phyloP scores from a whole-genome alignment of 2,113 vertebrate genomes.

The Melospiza georgiana region DNA sequence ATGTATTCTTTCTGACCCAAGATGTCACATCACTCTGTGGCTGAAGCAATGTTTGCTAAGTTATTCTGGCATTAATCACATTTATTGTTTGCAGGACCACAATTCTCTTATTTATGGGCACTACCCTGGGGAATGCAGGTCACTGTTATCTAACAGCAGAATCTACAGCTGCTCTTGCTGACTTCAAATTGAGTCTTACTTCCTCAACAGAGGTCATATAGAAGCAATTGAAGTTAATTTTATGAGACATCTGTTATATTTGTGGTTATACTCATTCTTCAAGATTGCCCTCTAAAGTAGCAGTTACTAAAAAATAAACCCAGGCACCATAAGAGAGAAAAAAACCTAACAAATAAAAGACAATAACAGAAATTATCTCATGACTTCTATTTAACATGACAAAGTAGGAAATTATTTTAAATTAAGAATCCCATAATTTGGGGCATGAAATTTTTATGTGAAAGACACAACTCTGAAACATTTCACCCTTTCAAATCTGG shows the following conservation, averaged over 20 bases:
- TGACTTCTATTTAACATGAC: background rate
- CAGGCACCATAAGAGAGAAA: background rate
- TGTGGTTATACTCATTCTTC: conserved; percentile 70
- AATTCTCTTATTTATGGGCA: conserved; percentile 60
- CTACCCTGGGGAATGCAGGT: conserved; percentile 72
- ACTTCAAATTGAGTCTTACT: conserved; percentile 64
- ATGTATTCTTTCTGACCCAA: conserved; percentile 65
- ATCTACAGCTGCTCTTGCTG: conserved; percentile 72
- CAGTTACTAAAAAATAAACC: conserved; percentile 55
- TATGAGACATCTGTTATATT: conserved; percentile 77
- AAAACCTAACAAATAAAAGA: background rate
- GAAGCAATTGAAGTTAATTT: conserved; percentile 78
- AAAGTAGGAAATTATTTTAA: background rate
- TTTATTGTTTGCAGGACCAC: conserved; percentile 69
- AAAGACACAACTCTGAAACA: background rate
- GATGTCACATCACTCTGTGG: conserved; percentile 58
- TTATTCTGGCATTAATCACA: conserved; percentile 77
- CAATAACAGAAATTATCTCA: background rate
- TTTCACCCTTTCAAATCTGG: background rate
- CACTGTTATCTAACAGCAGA: conserved; percentile 66
- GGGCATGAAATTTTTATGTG: background rate
- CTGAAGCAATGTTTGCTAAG: conserved; percentile 68
- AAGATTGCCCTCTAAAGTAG: conserved; percentile 67
- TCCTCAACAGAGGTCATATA: conserved; percentile 75
- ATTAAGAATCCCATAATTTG: background rate